Evolutionary conservation across 2,888 invertebrate genomes (phyloP).

Genomic region (Apotomis turbidana): DNA sequence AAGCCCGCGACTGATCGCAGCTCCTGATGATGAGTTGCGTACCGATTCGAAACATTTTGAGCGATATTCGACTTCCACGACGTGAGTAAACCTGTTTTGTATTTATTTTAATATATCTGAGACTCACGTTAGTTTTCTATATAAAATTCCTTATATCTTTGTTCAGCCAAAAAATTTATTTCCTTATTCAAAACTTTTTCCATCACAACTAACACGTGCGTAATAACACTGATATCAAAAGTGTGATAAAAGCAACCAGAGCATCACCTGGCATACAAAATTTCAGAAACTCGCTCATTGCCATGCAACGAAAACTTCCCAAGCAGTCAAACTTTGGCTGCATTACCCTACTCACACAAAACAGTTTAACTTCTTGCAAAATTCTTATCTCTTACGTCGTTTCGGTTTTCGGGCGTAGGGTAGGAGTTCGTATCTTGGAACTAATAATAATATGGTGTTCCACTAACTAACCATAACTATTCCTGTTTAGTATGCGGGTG

Average conservation of each 20-base stretch:
- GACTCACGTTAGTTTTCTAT: too few relatives aligned
- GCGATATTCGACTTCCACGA: too few relatives aligned
- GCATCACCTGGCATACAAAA: constrained; percentile 10
- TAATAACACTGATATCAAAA: constrained; percentile 53
- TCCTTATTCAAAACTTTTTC: too few relatives aligned
- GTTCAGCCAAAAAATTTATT: too few relatives aligned
- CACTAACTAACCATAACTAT: constrained; percentile 56
- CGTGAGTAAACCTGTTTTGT: too few relatives aligned
- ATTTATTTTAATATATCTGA: too few relatives aligned
- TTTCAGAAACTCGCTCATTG: constrained; percentile 39
- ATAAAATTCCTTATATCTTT: too few relatives aligned
- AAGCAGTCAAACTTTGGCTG: constrained; percentile 48
- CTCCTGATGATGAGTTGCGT: too few relatives aligned
- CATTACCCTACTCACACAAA: background rate
- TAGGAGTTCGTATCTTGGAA: constrained; percentile 53
- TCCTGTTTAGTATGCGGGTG: constrained; percentile 49
- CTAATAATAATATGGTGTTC: constrained; percentile 64
- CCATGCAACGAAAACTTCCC: constrained; percentile 45
- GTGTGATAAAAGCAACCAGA: constrained; percentile 16
- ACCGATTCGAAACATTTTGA: too few relatives aligned
- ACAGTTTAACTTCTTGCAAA: background rate
- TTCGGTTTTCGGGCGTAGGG: background rate
- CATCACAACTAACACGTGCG: too few relatives aligned
- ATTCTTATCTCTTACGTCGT: background rate
- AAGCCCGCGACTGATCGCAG: too few relatives aligned